Conservation (phyloP, 2,797 vertebrate species). For the Chelmon rostratus region DNA sequence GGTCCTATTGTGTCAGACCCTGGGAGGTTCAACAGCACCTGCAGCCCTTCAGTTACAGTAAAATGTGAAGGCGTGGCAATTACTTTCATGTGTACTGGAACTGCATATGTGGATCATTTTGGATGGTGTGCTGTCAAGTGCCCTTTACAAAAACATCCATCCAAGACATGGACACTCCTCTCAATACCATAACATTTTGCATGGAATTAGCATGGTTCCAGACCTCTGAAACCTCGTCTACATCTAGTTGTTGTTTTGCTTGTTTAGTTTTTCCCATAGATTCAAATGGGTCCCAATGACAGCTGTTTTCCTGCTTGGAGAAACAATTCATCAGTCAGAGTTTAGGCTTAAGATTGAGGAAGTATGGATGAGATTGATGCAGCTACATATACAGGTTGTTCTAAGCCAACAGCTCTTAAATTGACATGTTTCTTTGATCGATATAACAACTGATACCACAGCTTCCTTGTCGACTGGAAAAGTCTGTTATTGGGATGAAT, state of each 20-base stretch:
- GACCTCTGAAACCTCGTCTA: not conserved
- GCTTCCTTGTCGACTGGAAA: too few relatives aligned
- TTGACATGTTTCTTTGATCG: not conserved
- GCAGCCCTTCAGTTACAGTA: not conserved
- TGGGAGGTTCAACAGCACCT: not conserved
- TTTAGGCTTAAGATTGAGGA: too few relatives aligned
- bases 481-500: too few relatives aligned
- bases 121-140: not conserved
- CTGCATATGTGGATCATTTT: not conserved
- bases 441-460: too few relatives aligned
- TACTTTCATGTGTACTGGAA: not conserved
- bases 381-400: too few relatives aligned
- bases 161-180: not conserved
- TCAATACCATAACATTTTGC: not conserved
- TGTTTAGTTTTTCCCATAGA: too few relatives aligned
- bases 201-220: too few relatives aligned
- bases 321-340: too few relatives aligned
- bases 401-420: too few relatives aligned
- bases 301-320: too few relatives aligned
- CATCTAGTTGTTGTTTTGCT: not conserved
- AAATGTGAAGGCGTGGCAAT: not conserved
- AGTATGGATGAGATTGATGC: too few relatives aligned
- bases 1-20: slow-evolving; percentile 1
- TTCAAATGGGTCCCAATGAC: too few relatives aligned
- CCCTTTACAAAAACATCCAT: not conserved